These are phyloP conservation scores for Catagonus wagneri DNA, from an alignment of 2,113 vertebrate species.

Conservation along the genomic window DNA sequence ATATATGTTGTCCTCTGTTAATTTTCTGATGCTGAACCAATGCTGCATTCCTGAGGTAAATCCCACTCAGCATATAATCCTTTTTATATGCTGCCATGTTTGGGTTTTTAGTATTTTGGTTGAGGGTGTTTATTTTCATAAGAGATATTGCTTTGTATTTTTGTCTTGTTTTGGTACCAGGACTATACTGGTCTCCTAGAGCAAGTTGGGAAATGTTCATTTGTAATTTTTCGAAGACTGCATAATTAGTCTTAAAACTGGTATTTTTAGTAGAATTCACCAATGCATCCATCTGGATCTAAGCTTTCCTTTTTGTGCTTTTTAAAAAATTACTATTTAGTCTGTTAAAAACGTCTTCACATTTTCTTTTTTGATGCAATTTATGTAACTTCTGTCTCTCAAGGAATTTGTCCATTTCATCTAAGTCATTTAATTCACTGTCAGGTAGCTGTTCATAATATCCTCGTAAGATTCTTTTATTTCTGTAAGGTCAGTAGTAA, in stretches of 20 bases:
- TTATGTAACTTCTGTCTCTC: background rate
- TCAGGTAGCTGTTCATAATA: background rate
- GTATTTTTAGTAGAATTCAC: background rate
- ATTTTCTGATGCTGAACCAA: conserved; percentile 11
- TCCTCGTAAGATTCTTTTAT: background rate
- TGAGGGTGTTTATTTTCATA: conserved; percentile 25
- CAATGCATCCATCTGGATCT: background rate
- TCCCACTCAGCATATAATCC: background rate
- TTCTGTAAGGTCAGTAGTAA: background rate
- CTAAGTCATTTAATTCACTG: background rate
- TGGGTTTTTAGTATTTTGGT: background rate
- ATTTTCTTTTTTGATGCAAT: background rate
- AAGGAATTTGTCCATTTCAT: background rate
- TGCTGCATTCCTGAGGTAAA: background rate
- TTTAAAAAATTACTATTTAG: background rate
- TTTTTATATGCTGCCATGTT: background rate
- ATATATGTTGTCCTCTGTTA: background rate
- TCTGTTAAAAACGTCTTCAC: background rate
- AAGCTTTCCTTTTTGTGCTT: background rate
- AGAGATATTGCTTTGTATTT: background rate
- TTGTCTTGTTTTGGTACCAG: background rate
- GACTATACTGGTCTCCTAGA: background rate
- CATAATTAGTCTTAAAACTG: background rate
- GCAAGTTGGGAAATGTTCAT: background rate
- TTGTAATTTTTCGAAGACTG: background rate